These are phyloP conservation scores for Zaprionus bogoriensis DNA, from an alignment of 2,888 invertebrate species.

Conservation along the genomic window DNA sequence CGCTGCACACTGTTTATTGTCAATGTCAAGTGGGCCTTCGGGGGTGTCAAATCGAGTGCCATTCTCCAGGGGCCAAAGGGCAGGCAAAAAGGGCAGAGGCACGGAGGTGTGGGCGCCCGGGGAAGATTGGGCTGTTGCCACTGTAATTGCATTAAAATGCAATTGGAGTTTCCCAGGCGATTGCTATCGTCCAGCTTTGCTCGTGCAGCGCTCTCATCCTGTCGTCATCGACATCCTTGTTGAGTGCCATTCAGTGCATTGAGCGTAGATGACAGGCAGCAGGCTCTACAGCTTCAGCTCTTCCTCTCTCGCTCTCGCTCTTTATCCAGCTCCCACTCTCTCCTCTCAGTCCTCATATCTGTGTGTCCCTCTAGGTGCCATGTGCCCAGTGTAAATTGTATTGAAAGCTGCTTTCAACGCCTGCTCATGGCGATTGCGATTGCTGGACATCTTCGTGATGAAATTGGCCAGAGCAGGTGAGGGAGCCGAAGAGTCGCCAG, in stretches of 20 bases:
- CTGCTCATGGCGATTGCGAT: conserved; percentile 23
- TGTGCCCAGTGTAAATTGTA: conserved; percentile 60
- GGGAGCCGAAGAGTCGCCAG: background rate
- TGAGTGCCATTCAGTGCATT: conserved; percentile 51
- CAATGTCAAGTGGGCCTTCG: conserved; percentile 77
- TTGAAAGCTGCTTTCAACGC: conserved; percentile 71
- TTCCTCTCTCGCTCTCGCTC: background rate
- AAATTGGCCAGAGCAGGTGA: conserved; percentile 37
- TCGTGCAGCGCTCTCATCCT: conserved; percentile 2
- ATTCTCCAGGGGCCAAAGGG: conserved; percentile 1
- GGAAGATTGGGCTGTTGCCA: conserved; percentile 27
- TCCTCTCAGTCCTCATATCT: background rate
- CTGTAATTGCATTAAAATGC: conserved; percentile 83
- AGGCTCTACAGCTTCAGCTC: background rate
- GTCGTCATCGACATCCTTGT: conserved; percentile 38
- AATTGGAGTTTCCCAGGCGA: conserved; percentile 69
- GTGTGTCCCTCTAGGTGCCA: conserved; percentile 45
- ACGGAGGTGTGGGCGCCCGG: conserved; percentile 14
- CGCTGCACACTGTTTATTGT: conserved; percentile 72
- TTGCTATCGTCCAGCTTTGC: conserved; percentile 13
- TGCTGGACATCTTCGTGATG: conserved; percentile 18
- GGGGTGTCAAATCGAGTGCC: conserved; percentile 50
- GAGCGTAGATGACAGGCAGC: conserved; percentile 38
- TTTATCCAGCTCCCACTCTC: background rate
- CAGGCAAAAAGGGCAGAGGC: background rate